Base-by-base conservation (phyloP, 2,888 invertebrate genomes). In the Microdon myrmicae region DNA sequence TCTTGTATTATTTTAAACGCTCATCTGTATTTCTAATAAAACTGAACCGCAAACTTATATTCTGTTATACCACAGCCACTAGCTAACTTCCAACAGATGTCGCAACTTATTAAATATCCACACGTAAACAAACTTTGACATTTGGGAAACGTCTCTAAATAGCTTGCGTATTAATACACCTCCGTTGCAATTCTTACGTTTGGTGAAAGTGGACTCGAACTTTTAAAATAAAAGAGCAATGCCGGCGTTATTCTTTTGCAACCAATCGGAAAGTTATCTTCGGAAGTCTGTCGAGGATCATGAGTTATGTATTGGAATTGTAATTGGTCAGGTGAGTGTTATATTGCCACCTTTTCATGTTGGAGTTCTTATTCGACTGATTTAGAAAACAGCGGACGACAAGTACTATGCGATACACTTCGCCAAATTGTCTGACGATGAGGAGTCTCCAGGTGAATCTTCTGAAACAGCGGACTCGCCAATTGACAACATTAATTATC, bases 381-480 rank as follows among this genome's bases (percentile, higher is more conserved):
- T 60, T 5, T 32, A 79, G 79, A 75, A 74, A 69, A 83, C 82
- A 39, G 83, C 86, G 38, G 81, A 81, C 22, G 84, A 85, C 54
- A 87, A 88, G 72, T 91, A 91, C 72, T 89, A 86, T 80, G 85
- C 91, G 2, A 85, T 93, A 20, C 92, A 92, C 74, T 81, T 94
- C 72, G 89, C 92, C 22, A 86, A 88, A 68, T 92, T 92, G 14
- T 88, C 89, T n/a, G 81, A 83, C 2, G 68, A 70, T 19, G 70
- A 71, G 2, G 66, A 67, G 1, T 29, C 70, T 1, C 7, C 22
- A 7, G 12, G 7, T 1, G 29, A n/a, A 2, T 13, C 35, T n/a
- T 16, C 29, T 2, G 17, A 47, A 7, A 64, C 54, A 14, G 43
- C 56, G 4, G 49, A 41, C 9, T 49, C 47, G 9, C 67, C 68